These are phyloP conservation scores for Erethizon dorsatum DNA, from an alignment of 2,797 vertebrate genomes.

Conservation along the genomic window DNA sequence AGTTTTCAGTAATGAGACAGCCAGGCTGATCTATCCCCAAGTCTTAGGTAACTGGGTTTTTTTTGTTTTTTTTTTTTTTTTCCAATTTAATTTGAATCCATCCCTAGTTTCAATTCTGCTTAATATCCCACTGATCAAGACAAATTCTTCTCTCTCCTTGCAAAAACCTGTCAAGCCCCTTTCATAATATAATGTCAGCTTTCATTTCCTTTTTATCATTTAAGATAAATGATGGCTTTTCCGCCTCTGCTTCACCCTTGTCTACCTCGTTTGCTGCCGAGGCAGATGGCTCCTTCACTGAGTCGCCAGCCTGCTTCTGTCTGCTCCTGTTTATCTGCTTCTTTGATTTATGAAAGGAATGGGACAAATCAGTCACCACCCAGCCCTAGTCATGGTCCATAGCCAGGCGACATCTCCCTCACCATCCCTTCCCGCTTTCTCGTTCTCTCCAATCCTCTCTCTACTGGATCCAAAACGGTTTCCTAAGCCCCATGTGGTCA, in stretches of 20 bases:
- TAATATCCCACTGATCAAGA: slow-evolving; percentile 28
- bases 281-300: slow-evolving; percentile 53
- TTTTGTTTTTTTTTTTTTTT: background rate
- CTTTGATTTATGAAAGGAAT: background rate
- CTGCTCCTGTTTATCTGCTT: background rate
- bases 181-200: slow-evolving; percentile 22
- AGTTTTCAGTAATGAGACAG: background rate
- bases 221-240: slow-evolving; percentile 55
- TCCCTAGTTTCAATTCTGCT: slow-evolving; percentile 19
- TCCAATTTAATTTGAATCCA: slow-evolving; percentile 23
- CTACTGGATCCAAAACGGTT: background rate
- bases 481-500: background rate
- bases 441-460: background rate
- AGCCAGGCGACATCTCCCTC: background rate
- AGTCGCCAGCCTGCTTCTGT: background rate
- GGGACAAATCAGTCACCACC: background rate
- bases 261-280: background rate
- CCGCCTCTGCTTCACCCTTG: background rate
- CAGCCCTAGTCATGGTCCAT: background rate
- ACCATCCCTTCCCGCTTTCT: fast-evolving
- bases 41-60: background rate
- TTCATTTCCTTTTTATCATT: background rate
- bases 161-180: slow-evolving; percentile 68
- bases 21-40: background rate
- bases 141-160: slow-evolving; percentile 31